Evolutionary conservation across 2,888 invertebrate species (phyloP), one percentile per base, ranked within the genome.

Genomic region (Maniola hyperantus): DNA sequence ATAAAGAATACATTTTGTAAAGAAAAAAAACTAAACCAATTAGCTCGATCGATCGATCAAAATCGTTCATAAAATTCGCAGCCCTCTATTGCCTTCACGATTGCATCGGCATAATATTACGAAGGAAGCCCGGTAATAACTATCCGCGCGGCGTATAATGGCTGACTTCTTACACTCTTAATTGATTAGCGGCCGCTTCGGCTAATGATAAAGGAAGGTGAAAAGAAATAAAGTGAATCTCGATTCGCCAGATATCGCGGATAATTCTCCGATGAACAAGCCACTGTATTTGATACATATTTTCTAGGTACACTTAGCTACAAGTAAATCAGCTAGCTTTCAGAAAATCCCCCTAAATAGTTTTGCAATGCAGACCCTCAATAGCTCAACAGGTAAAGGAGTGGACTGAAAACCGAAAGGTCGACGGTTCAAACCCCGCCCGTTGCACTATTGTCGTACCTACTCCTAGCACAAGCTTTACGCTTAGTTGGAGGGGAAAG

Each of bases 161-260:
- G 89, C 88, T 84, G 89, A 91, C 91, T 91, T 89, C 91, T 91
- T 91, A 91, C 88, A 87, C 90, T 91, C 91, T 92, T 93, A 92
- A 93, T 93, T 93, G 93, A 92, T 93, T 92, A 92, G 92, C 92
- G 92, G 92, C 89, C 87, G 89, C 89, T 85, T 83, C 83, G 88
- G 81, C 88, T 93, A 92, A 93, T 92, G 91, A 92, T 91, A 92
- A 91, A 90, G 91, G 86, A 90, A 91, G 89, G 90, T 89, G 89
- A 90, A 92, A 91, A 91, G 88, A 90, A 92, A 91, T 88, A 90
- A 90, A 89, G 89, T 81, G 83, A 84, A 83, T 79, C 82, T 84
- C 84, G 88, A 89, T 91, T 90, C 89, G 88, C 88, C 81, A 81
- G 77, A 78, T 80, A 81, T 82, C 80, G 82, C 72, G 76, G 74